Conservation (phyloP, 1,140 invertebrate species). For the Pomacea maculata region DNA sequence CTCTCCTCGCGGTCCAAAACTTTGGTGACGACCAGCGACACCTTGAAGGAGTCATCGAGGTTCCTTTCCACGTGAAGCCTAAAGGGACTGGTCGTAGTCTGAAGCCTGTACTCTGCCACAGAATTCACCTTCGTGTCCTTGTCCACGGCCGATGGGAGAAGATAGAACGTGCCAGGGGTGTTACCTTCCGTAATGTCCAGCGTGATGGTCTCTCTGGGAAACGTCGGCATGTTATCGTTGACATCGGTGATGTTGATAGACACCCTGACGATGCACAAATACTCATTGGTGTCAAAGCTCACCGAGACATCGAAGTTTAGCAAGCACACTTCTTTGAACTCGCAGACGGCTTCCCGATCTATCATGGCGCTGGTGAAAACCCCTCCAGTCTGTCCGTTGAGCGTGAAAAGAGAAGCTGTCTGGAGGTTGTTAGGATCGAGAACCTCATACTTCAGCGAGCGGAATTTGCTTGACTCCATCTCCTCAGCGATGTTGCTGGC, state of each 20-base stretch:
- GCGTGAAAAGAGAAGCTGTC: constrained; percentile 33
- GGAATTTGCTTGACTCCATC: constrained; percentile 18
- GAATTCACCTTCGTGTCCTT: constrained; percentile 71
- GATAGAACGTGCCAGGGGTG: constrained; percentile 72
- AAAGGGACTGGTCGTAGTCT: constrained; percentile 27
- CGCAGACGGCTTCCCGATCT: constrained; percentile 34
- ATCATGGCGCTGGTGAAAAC: constrained; percentile 35
- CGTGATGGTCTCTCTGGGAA: constrained; percentile 33
- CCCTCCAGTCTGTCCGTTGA: constrained; percentile 33
- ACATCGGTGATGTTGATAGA: constrained; percentile 79
- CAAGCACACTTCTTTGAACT: constrained; percentile 70
- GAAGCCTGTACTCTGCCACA: constrained; percentile 21
- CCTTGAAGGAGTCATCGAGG: constrained; percentile 68
- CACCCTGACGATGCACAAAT: constrained; percentile 81
- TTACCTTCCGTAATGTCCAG: constrained; percentile 66
- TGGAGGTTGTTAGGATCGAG: constrained; percentile 28
- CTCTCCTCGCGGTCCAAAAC: constrained; percentile 36
- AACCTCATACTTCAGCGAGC: constrained; percentile 26
- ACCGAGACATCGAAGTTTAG: constrained; percentile 85
- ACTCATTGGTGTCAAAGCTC: constrained; percentile 82
- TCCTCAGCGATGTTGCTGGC: constrained; percentile 26
- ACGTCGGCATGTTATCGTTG: constrained; percentile 78
- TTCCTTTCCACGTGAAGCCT: constrained; percentile 74
- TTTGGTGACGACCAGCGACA: constrained; percentile 26
- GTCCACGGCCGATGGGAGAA: constrained; percentile 86